phyloP scores from a whole-genome alignment of 2,797 vertebrate genomes.

The Vireo griseus region DNA sequence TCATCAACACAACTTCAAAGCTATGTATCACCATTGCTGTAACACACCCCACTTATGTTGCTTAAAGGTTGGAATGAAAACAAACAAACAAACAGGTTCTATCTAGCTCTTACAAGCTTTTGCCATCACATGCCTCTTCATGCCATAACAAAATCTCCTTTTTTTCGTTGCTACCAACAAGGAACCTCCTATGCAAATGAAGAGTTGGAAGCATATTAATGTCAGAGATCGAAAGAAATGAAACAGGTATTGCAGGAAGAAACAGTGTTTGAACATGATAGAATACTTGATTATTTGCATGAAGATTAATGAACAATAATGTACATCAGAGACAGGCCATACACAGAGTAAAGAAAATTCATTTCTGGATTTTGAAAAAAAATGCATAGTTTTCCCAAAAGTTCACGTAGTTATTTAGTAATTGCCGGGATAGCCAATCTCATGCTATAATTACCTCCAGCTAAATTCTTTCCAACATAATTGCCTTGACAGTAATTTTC shows the following conservation, averaged over 20 bases:
- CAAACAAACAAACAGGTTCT: background rate
- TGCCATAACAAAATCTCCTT: background rate
- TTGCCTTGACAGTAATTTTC: background rate
- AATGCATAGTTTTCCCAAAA: background rate
- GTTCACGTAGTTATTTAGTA: background rate
- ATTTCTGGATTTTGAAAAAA: background rate
- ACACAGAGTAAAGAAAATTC: background rate
- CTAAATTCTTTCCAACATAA: background rate
- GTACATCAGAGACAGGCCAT: background rate
- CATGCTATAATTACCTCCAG: background rate
- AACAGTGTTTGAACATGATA: background rate
- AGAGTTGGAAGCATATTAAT: background rate
- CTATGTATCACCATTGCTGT: background rate
- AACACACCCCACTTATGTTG: background rate
- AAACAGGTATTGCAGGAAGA: background rate
- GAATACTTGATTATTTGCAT: background rate
- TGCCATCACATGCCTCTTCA: background rate
- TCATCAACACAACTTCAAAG: background rate
- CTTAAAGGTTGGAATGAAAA: background rate
- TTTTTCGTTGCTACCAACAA: background rate
- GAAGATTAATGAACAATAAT: background rate
- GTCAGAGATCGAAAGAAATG: background rate
- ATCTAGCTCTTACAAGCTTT: background rate
- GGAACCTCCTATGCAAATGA: background rate
- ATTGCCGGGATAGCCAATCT: background rate